These are phyloP conservation scores for Erebia epiphron DNA, from an alignment of 2,888 invertebrate species.

Conservation along the genomic window DNA sequence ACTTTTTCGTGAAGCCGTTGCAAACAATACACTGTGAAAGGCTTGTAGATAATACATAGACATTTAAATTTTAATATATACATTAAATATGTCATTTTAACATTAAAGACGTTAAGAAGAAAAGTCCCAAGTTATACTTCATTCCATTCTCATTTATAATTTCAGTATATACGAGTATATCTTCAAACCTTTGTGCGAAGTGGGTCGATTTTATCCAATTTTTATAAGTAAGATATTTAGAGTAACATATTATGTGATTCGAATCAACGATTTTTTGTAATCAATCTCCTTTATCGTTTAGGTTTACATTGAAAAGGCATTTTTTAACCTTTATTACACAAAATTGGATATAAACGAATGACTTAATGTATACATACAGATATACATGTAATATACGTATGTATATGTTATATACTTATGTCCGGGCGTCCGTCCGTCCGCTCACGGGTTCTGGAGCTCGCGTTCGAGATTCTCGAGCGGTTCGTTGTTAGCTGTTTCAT, in stretches of 20 bases:
- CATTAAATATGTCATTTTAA: neutral
- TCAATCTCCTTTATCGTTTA: no score
- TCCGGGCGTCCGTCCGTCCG: slow-evolving; percentile 40
- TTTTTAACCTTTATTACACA: neutral
- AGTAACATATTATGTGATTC: no score
- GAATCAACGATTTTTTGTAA: no score
- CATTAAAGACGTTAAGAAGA: neutral
- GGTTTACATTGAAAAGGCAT: no score
- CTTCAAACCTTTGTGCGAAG: slow-evolving; percentile 6
- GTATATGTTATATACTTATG: slow-evolving; percentile 48
- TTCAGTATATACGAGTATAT: neutral
- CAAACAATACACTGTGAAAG: slow-evolving; percentile 8
- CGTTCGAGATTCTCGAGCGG: slow-evolving; percentile 79
- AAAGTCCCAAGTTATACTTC: neutral
- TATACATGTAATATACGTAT: slow-evolving; percentile 25
- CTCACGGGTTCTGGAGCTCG: slow-evolving; percentile 72
- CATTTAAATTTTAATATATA: neutral
- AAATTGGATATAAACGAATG: slow-evolving; percentile 10
- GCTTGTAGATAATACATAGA: slow-evolving; percentile 1
- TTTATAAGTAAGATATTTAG: neutral
- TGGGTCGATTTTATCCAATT: slow-evolving; percentile 14
- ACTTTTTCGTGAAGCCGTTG: neutral
- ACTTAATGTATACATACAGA: slow-evolving; percentile 10
- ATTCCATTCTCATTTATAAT: neutral
- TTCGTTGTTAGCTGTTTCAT: slow-evolving; percentile 76